These are phyloP conservation scores for Athetis lepigone DNA, from an alignment of 2,888 invertebrate genomes.

Conservation along the genomic window DNA sequence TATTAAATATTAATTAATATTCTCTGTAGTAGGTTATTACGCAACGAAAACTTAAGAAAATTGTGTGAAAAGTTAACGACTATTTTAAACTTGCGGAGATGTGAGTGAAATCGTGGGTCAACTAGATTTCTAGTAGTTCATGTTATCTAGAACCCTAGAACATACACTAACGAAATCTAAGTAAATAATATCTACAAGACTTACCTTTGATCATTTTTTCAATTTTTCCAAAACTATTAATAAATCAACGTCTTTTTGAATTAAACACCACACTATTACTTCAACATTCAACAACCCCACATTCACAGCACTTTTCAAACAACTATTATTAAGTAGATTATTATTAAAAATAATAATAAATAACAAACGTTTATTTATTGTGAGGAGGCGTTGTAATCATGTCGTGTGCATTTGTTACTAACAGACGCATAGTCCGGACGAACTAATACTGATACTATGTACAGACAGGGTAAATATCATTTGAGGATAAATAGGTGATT, in stretches of 20 bases:
- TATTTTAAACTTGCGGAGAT: too few species aligned
- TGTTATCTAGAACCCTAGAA: too few species aligned
- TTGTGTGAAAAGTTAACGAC: too few species aligned
- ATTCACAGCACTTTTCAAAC: constrained; percentile 6
- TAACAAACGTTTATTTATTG: constrained; percentile 28
- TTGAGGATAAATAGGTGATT: constrained; percentile 51
- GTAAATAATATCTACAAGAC: constrained; percentile 34
- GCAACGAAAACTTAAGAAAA: too few species aligned
- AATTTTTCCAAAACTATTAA: background rate
- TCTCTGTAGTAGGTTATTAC: too few species aligned
- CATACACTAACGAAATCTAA: too few species aligned
- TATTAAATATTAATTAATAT: too few species aligned
- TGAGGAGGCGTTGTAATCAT: constrained; percentile 56
- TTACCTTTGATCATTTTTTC: constrained; percentile 73
- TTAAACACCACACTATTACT: background rate
- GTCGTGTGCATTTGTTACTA: constrained; percentile 63
- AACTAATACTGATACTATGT: constrained; percentile 52
- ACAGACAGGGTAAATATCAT: constrained; percentile 62
- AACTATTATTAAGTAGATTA: background rate
- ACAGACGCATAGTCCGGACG: constrained; percentile 33
- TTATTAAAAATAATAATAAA: constrained; percentile 11
- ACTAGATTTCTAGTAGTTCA: too few species aligned
- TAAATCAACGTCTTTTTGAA: background rate
- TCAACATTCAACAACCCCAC: background rate
- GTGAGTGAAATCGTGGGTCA: too few species aligned